Evolutionary conservation across 2,888 invertebrate genomes (phyloP).

Genomic region (Deladenus siricidicola): DNA sequence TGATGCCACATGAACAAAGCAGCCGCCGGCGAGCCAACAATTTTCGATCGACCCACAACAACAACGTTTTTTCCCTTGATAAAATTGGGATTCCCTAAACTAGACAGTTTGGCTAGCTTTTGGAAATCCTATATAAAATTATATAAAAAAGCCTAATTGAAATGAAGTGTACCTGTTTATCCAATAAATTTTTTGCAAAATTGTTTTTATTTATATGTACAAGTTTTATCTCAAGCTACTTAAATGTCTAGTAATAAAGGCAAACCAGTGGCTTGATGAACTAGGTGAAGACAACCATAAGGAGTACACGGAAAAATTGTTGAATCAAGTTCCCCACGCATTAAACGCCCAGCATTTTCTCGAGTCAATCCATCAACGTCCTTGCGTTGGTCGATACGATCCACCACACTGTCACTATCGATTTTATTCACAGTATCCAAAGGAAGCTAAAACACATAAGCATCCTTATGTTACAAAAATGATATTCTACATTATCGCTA

Average conservation of each 20-base stretch:
- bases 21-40: slow-evolving; percentile 89
- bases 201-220: too few relatives aligned
- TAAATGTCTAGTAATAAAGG: too few relatives aligned
- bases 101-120: too few relatives aligned
- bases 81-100: slow-evolving; percentile 38
- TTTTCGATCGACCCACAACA: slow-evolving; percentile 90
- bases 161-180: background rate
- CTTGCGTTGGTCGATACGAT: slow-evolving; percentile 64
- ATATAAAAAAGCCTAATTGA: too few relatives aligned
- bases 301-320: slow-evolving; percentile 91
- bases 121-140: slow-evolving; percentile 1
- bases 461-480: too few relatives aligned
- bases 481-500: too few relatives aligned
- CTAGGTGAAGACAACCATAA: slow-evolving; percentile 83
- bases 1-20: slow-evolving; percentile 90
- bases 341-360: slow-evolving; percentile 80
- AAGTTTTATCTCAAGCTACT: too few relatives aligned
- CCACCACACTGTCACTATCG: slow-evolving; percentile 70
- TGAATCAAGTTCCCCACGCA: slow-evolving; percentile 71
- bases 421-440: slow-evolving; percentile 74
- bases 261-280: slow-evolving; percentile 60
- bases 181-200: background rate
- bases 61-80: slow-evolving; percentile 64
- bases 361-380: slow-evolving; percentile 56
- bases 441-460: slow-evolving; percentile 60